Base-by-base conservation (phyloP, 2,113 vertebrate species). In the Oncorhynchus tshawytscha region DNA sequence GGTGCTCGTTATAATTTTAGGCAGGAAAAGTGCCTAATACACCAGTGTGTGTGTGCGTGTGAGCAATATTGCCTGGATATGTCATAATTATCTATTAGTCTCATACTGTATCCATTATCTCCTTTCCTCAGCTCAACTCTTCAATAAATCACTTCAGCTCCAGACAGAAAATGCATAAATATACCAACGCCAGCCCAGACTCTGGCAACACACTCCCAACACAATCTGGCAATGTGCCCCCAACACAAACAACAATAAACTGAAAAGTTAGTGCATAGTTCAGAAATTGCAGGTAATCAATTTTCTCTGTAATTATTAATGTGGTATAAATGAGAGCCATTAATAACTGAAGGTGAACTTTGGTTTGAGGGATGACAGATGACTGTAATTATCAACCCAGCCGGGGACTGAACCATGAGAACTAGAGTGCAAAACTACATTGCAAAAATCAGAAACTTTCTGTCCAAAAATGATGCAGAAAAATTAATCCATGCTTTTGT, bases 21-120 rank as follows among this genome's bases (percentile, higher is more conserved):
- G 34, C 51, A 76, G 78, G 76, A 67, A 0, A 73, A 48, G 62
- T 70, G 79, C 79, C 84, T 78, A 71, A 82, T 70, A 62, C 7
- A 62, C 4, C 13, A 27, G 54, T 74, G 67, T 27, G 49, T 24
- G 22, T 54, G 65, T 34, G 70, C 9, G 15, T 13, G 15, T 27
- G 70, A 34, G 51, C 70, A 49, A 49, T 72, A 59, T 11, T 71
- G 51, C 54, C 73, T 34, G 65, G 81, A 75, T 75, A 82, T 70
- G 22, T 72, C 22, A 78, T 78, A 76, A 82, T 76, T 78, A 74
- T 71, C 45, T 77, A 75, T 67, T 29, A 70, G 71, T 81, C 74
- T 84, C 70, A 82, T 25, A 59, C 70, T 82, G 11, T 29, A 20
- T 48, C 74, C 76, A 82, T 85, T 79, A 82, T 82, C 74, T 88